Percentiles rank a stretch among this genome's conserved stretches.
phyloP scores from a whole-genome alignment of 2,888 invertebrate species.

The Agriopis leucophaearia region DNA sequence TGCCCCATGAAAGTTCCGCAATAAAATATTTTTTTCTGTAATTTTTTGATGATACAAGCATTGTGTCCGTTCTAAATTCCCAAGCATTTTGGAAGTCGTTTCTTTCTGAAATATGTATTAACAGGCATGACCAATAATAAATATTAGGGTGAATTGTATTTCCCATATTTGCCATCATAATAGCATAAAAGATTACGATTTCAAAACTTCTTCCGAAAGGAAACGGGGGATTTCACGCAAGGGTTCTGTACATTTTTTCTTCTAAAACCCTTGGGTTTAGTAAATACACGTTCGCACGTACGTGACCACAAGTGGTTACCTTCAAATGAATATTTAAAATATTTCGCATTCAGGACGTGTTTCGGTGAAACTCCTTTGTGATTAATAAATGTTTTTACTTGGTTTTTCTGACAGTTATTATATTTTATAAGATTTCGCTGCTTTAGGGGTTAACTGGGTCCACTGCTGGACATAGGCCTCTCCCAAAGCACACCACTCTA shows the following conservation, averaged over 20 bases:
- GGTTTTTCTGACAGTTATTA: conserved; percentile 2
- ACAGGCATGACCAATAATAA: too few relatives aligned
- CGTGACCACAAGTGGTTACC: conserved; percentile 25
- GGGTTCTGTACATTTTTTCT: not conserved
- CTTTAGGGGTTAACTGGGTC: not conserved
- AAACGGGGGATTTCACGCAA: not conserved
- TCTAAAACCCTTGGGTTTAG: conserved; percentile 6
- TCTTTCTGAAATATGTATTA: too few relatives aligned
- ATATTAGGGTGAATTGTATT: too few relatives aligned
- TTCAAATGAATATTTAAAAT: conserved; percentile 30
- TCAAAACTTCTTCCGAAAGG: not conserved
- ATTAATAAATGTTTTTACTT: conserved; percentile 14
- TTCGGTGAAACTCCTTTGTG: conserved; percentile 12
- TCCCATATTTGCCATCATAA: not conserved
- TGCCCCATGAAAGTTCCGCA: too few relatives aligned
- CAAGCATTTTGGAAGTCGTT: too few relatives aligned
- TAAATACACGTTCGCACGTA: conserved; percentile 28
- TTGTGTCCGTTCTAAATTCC: too few relatives aligned
- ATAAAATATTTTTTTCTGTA: too few relatives aligned
- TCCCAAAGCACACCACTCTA: too few relatives aligned
- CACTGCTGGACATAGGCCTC: too few relatives aligned
- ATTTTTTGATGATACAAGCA: too few relatives aligned
- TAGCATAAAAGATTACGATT: not conserved
- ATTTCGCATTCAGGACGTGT: conserved; percentile 24
- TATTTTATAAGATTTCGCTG: not conserved